These are phyloP conservation scores for Charaxes varanes DNA, from an alignment of 1,140 invertebrate genomes.

Conservation along the genomic window DNA sequence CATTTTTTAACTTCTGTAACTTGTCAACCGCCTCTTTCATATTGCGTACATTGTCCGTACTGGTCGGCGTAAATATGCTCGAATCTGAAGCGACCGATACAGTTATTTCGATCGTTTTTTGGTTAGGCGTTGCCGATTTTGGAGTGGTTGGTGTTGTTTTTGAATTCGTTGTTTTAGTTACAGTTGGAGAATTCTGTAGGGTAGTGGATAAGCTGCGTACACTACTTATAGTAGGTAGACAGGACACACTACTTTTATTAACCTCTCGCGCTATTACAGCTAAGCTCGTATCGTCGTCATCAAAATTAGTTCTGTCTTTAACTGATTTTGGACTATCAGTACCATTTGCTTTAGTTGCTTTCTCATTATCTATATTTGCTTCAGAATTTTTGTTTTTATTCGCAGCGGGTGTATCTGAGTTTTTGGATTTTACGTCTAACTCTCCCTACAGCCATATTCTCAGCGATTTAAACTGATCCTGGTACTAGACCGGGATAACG, in stretches of 20 bases:
- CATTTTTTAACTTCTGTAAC: slow-evolving; percentile 35
- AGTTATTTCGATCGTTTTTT: slow-evolving; percentile 30
- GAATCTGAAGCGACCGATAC: slow-evolving; percentile 30
- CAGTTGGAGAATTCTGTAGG: slow-evolving; percentile 13
- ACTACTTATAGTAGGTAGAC: slow-evolving; percentile 51
- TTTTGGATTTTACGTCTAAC: too few species aligned
- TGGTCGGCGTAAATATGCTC: slow-evolving; percentile 46
- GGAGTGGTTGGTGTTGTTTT: background rate
- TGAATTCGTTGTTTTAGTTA: slow-evolving; percentile 18
- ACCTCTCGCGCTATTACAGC: slow-evolving; percentile 34
- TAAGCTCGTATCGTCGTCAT: slow-evolving; percentile 46
- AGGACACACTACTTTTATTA: slow-evolving; percentile 13
- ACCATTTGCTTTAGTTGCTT: slow-evolving; percentile 10
- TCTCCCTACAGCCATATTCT: too few species aligned
- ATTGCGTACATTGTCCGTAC: slow-evolving; percentile 39
- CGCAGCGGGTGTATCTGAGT: too few species aligned
- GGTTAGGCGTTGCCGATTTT: too few species aligned
- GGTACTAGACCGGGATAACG: too few species aligned
- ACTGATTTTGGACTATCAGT: slow-evolving; percentile 20
- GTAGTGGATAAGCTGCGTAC: slow-evolving; percentile 42
- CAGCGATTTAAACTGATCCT: too few species aligned
- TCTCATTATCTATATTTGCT: slow-evolving; percentile 18
- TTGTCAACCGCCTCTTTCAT: slow-evolving; percentile 45
- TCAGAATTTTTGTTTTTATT: slow-evolving; percentile 24
- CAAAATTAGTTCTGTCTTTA: slow-evolving; percentile 32